A percentile compares a stretch with the other conserved stretches of the same genome.
Evolutionary conservation across 2,797 vertebrate species (phyloP).

Genomic region (Schizopygopsis malacanthus): DNA sequence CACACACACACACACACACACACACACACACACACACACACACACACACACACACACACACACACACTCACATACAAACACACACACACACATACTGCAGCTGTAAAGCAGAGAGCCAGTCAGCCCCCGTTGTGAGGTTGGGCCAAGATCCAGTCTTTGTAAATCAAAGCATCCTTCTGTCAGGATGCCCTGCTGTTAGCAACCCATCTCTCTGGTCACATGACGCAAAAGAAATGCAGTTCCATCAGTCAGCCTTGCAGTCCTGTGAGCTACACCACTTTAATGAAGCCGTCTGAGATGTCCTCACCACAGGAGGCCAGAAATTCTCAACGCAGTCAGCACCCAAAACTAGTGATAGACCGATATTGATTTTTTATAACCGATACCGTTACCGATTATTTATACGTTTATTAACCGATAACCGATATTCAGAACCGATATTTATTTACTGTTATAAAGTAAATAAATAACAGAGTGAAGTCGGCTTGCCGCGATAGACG

Average conservation of each 20-base stretch:
- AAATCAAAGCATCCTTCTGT: conserved; percentile 45
- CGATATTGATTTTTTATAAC: no score
- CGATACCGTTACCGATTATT: no score
- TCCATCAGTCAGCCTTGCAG: not conserved
- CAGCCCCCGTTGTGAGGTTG: conserved; percentile 13
- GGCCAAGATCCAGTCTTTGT: conserved; percentile 1
- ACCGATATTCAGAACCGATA: no score
- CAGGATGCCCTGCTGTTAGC: conserved; percentile 1
- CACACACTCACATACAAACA: no score
- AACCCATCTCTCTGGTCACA: not conserved
- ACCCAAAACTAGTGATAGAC: no score
- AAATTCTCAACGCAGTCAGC: not conserved
- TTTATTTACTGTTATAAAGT: no score
- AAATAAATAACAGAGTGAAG: no score
- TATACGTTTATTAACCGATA: no score
- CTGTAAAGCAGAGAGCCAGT: not conserved
- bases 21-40: no score
- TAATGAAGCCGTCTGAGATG: conserved; percentile 27
- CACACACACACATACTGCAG: not conserved
- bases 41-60: no score
- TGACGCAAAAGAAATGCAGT: conserved; percentile 22
- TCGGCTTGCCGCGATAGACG: no score
- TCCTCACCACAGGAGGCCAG: conserved; percentile 49
- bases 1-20: no score
- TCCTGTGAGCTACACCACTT: conserved; percentile 7